A percentile compares a stretch with the other conserved stretches of the same genome.
Evolutionary conservation across 2,113 vertebrate species (phyloP).

Genomic region (Eulemur rufifrons): DNA sequence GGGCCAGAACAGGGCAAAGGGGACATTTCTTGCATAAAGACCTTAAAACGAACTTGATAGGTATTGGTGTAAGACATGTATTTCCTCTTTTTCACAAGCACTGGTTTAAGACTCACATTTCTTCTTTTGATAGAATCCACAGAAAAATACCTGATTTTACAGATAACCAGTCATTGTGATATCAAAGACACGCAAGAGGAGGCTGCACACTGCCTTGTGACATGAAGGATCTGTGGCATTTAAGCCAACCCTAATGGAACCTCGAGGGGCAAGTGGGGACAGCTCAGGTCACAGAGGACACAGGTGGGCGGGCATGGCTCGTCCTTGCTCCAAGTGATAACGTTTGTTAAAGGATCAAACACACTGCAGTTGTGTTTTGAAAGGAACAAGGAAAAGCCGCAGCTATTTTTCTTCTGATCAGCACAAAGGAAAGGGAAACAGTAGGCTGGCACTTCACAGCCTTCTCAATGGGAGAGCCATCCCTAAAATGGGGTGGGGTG

Average conservation of each 20-base stretch:
- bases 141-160: background rate
- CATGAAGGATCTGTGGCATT: background rate
- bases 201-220: background rate
- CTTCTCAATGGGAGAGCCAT: background rate
- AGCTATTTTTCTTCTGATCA: slow-evolving; percentile 29
- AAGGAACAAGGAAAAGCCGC: background rate
- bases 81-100: background rate
- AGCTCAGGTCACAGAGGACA: background rate
- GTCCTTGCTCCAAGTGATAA: background rate
- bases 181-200: background rate
- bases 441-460: background rate
- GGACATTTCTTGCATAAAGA: background rate
- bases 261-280: background rate
- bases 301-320: background rate
- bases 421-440: background rate
- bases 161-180: background rate
- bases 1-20: background rate
- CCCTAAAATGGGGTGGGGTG: background rate
- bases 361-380: background rate
- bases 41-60: background rate
- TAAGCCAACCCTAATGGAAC: background rate
- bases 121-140: background rate
- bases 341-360: background rate
- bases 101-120: background rate
- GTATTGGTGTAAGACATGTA: background rate